Base-by-base conservation (phyloP, 2,797 vertebrate species). In the Scyliorhinus canicula region DNA sequence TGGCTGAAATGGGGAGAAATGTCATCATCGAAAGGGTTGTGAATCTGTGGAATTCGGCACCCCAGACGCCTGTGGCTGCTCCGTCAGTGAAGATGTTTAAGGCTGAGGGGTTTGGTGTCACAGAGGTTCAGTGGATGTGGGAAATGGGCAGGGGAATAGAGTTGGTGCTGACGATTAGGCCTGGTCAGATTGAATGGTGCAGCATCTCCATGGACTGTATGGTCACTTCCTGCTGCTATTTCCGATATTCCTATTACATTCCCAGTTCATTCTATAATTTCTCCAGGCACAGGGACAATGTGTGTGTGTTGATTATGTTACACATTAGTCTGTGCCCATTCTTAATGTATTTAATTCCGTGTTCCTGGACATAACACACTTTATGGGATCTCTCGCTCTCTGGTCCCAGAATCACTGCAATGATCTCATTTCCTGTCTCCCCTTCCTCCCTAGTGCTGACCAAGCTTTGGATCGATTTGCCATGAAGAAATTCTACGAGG, bases 401-500 rank as follows among this genome's bases (percentile, higher is more conserved):
- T 74, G 31, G 71, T 12, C 11, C n/a, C 31, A n/a, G 31, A 74
- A 9, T 14, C 71, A n/a, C 31, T n/a, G 31, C 11, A 3, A n/a
- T n/a, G 26, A 28, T 52, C 52, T 8, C 8, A 85, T 52, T 60
- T 55, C 14, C 55, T 55, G 52, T 31, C 40, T 16, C 44, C 47
- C 63, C 21, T 44, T 8, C 16, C 21, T 65, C 9, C 95, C 8
- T 97, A 99, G 99, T 5, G 99, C 98, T 0, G 98, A 99, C 96
- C 99, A 99, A 96, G 99, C 99, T 96, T 97, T 99, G 97, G 99
- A 99, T 97, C 97, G 99, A 90, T 99, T 99, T 96, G 99, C 99
- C 95, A 99, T 99, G 99, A 99, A 99, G 96, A 98, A 99, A 47
- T 99, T 99, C 97, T 99, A 99, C 63, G 99, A 99, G 97, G 99